These are phyloP conservation scores for Nematolebias whitei DNA, from an alignment of 2,113 vertebrate genomes.

Conservation along the genomic window DNA sequence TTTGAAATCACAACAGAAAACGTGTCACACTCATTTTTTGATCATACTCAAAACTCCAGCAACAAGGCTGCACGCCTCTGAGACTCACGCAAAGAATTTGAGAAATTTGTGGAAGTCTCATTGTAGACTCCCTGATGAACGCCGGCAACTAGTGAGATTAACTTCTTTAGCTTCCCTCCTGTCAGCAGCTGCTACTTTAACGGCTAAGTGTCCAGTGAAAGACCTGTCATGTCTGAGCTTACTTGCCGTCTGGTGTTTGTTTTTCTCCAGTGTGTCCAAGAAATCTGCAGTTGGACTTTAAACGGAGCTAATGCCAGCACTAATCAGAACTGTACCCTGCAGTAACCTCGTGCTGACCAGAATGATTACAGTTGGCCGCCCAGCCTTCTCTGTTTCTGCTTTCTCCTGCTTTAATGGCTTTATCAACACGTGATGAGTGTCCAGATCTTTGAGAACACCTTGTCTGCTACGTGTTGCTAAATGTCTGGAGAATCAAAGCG, in stretches of 20 bases:
- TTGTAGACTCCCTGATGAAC: too few relatives aligned
- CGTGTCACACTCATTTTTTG: too few relatives aligned
- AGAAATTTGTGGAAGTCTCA: too few relatives aligned
- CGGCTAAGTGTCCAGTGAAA: not conserved
- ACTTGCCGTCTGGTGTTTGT: not conserved
- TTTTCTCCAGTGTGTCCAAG: slow-evolving; percentile 19
- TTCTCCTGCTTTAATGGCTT: not conserved
- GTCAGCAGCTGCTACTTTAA: slow-evolving; percentile 6
- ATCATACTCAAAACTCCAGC: too few relatives aligned
- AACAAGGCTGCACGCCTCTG: too few relatives aligned
- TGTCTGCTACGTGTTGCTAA: not conserved
- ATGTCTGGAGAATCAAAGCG: not conserved
- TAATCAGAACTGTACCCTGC: slow-evolving; percentile 44
- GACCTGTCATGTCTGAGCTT: not conserved
- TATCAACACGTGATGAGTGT: slow-evolving; percentile 30
- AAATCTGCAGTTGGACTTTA: slow-evolving; percentile 33
- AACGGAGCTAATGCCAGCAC: slow-evolving; percentile 36
- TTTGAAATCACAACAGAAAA: too few relatives aligned
- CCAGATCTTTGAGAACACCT: not conserved
- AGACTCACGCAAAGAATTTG: too few relatives aligned
- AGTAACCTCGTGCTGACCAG: slow-evolving; percentile 2
- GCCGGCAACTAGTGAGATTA: too few relatives aligned
- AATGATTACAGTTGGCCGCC: not conserved
- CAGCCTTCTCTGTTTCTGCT: slow-evolving; percentile 10
- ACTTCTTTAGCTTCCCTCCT: not conserved